phyloP scores from a whole-genome alignment of 2,888 invertebrate genomes.

The Bellardia bayeri region DNA sequence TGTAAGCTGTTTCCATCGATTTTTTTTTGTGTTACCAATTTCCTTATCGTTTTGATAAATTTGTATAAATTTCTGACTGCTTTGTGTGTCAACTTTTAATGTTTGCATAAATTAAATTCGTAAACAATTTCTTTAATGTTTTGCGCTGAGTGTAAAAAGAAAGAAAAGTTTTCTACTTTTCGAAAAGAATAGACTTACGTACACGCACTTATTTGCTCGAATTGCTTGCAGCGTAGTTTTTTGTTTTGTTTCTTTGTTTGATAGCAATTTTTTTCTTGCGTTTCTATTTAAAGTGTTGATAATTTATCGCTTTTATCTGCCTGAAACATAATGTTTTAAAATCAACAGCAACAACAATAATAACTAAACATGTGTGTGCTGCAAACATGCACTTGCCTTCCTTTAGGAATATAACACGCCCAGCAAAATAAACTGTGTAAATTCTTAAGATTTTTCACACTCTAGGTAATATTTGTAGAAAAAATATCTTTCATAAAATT shows the following conservation, averaged over 20 bases:
- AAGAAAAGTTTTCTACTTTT: slow-evolving; percentile 23
- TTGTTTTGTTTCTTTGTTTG: neutral
- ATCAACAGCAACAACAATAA: slow-evolving; percentile 44
- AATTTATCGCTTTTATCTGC: slow-evolving; percentile 73
- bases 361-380: neutral
- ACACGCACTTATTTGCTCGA: slow-evolving; percentile 27
- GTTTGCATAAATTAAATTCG: slow-evolving; percentile 42
- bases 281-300: slow-evolving; percentile 66
- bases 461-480: too few relatives aligned
- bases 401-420: neutral
- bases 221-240: slow-evolving; percentile 33
- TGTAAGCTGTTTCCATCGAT: neutral
- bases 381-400: neutral
- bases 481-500: too few relatives aligned
- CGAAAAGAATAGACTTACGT: neutral
- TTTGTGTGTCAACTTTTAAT: slow-evolving; percentile 45
- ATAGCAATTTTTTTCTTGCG: slow-evolving; percentile 25
- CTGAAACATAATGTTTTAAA: slow-evolving; percentile 67
- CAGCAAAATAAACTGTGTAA: too few relatives aligned
- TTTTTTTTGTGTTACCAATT: neutral
- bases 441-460: too few relatives aligned
- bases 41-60: slow-evolving; percentile 31
- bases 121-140: slow-evolving; percentile 15
- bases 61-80: slow-evolving; percentile 23
- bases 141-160: slow-evolving; percentile 53